Conservation (phyloP, 2,797 vertebrate genomes). For the Pseudopleuronectes americanus region DNA sequence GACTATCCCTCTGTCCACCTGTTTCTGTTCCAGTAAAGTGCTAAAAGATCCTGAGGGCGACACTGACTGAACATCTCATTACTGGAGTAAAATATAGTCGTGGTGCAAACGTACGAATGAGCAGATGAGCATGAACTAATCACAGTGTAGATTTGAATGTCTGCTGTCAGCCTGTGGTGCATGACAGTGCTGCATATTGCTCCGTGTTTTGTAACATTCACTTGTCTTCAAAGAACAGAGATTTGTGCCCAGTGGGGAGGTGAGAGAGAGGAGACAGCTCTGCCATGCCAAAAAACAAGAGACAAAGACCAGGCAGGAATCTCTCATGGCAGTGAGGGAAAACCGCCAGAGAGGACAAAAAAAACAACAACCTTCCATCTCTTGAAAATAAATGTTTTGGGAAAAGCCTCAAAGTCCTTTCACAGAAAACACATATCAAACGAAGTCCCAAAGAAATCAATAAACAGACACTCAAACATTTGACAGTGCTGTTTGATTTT, state of each 20-base stretch:
- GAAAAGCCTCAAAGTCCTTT: slow-evolving; percentile 46
- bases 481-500: slow-evolving; percentile 52
- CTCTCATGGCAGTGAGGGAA: slow-evolving; percentile 50
- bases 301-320: slow-evolving; percentile 61
- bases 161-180: slow-evolving; percentile 31
- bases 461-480: slow-evolving; percentile 49
- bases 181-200: slow-evolving; percentile 42
- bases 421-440: slow-evolving; percentile 49
- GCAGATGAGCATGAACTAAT: slow-evolving; percentile 25
- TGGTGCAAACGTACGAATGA: slow-evolving; percentile 6
- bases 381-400: slow-evolving; percentile 41
- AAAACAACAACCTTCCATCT: slow-evolving; percentile 36
- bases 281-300: slow-evolving; percentile 45
- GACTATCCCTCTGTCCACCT: no score
- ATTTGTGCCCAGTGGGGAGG: slow-evolving; percentile 65
- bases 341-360: slow-evolving; percentile 47
- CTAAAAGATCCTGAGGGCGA: not conserved
- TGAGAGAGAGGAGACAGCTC: slow-evolving; percentile 58
- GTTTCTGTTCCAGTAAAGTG: no score
- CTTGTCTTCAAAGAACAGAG: slow-evolving; percentile 65
- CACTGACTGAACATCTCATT: slow-evolving; percentile 24
- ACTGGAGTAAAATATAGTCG: slow-evolving; percentile 6
- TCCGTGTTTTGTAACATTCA: slow-evolving; percentile 55
- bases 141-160: slow-evolving; percentile 20
- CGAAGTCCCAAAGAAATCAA: slow-evolving; percentile 64